A percentile compares a stretch with the other conserved stretches of the same genome.
Evolutionary conservation across 1,140 invertebrate genomes (phyloP).

Genomic region (Venturia canescens): DNA sequence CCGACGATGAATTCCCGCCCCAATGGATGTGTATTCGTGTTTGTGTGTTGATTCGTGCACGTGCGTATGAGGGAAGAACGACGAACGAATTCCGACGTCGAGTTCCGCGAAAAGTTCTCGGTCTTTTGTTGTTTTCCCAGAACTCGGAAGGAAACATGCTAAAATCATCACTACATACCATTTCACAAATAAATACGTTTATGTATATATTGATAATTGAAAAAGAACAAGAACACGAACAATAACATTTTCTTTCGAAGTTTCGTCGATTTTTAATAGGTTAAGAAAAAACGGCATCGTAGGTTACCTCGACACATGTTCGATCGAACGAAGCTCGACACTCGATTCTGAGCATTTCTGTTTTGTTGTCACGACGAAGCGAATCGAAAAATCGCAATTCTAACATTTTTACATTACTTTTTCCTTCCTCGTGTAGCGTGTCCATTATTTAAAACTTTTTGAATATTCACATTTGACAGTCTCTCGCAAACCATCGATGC

Average conservation of each 20-base stretch:
- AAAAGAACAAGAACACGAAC: neutral
- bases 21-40: neutral
- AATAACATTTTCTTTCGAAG: neutral
- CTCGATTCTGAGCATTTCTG: no score
- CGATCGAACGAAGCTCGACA: no score
- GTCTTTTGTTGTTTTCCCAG: slow-evolving; percentile 21
- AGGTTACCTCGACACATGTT: no score
- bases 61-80: neutral
- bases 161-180: slow-evolving; percentile 43
- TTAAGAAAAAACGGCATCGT: no score
- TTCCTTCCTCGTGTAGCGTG: slow-evolving; percentile 11
- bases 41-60: neutral
- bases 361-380: no score
- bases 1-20: slow-evolving; percentile 47
- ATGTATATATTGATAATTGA: slow-evolving; percentile 9
- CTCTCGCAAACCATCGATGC: no score
- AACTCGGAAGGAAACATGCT: neutral
- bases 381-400: no score
- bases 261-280: no score
- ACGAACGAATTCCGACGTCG: slow-evolving; percentile 69
- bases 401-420: neutral
- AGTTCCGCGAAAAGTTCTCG: slow-evolving; percentile 64
- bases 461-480: no score
- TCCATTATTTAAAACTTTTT: no score
- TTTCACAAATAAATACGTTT: slow-evolving; percentile 42